phyloP scores from a whole-genome alignment of 1,140 invertebrate species.

The Pseudomyrmex pallidus region DNA sequence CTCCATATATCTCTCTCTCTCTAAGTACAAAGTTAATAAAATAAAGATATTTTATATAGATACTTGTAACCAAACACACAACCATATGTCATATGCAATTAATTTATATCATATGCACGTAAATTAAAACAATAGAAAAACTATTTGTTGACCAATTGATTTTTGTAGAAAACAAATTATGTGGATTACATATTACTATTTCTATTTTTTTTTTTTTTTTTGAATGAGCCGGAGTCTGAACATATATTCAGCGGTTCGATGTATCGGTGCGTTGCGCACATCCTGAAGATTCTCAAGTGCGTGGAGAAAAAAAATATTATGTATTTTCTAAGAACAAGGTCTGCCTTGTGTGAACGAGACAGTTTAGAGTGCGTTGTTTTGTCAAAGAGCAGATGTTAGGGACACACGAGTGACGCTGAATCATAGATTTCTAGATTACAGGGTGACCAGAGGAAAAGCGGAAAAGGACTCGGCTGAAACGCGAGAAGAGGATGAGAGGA shows the following conservation, averaged over 20 bases:
- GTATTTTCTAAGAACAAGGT: constrained; percentile 68
- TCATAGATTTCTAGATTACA: constrained; percentile 80
- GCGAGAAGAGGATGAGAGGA: constrained; percentile 60
- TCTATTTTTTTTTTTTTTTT: constrained; percentile 18
- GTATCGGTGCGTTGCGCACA: background rate
- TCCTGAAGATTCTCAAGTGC: constrained; percentile 14
- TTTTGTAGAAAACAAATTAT: too few relatives aligned
- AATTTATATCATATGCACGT: too few relatives aligned
- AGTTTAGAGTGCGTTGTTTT: constrained; percentile 67
- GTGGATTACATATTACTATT: too few relatives aligned
- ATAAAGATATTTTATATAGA: background rate
- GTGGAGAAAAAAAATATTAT: constrained; percentile 62
- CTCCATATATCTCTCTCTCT: too few relatives aligned
- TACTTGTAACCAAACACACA: background rate
- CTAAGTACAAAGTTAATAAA: background rate
- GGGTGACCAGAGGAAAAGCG: constrained; percentile 69
- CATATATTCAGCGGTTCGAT: constrained; percentile 15
- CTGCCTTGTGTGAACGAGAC: constrained; percentile 71
- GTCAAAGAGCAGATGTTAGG: constrained; percentile 75
- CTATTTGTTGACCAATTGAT: too few relatives aligned
- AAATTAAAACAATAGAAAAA: too few relatives aligned
- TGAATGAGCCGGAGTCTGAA: constrained; percentile 10
- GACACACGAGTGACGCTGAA: constrained; percentile 79
- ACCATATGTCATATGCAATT: too few relatives aligned
- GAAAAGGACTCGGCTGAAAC: constrained; percentile 68